Conservation (phyloP, 2,888 invertebrate genomes). For the Campaea margaritaria region DNA sequence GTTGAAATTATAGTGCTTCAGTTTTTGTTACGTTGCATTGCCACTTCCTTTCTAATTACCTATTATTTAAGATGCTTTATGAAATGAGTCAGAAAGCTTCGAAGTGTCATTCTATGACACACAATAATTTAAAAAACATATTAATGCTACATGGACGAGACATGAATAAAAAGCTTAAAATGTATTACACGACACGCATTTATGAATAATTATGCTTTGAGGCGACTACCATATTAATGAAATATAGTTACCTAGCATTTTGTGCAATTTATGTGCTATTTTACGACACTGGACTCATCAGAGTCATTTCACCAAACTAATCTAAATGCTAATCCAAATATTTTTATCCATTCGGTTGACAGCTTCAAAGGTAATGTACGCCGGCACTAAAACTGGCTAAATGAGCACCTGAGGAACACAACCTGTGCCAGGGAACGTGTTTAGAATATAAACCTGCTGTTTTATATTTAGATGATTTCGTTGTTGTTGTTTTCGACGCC, state of each 20-base stretch:
- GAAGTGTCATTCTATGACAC: too few species aligned
- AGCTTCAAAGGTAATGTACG: slow-evolving; percentile 26
- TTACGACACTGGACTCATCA: slow-evolving; percentile 1
- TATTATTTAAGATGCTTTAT: too few species aligned
- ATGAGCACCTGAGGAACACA: slow-evolving; percentile 31
- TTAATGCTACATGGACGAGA: too few species aligned
- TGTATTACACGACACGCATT: too few species aligned
- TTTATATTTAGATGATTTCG: slow-evolving; percentile 26
- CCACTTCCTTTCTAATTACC: too few species aligned
- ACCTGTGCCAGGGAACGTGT: slow-evolving; percentile 25
- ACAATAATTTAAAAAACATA: too few species aligned
- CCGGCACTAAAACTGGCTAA: slow-evolving; percentile 25
- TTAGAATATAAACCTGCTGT: slow-evolving; percentile 25
- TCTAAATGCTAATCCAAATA: slow-evolving; percentile 21
- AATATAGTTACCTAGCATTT: not conserved
- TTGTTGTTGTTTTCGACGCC: slow-evolving; percentile 20
- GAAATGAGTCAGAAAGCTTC: too few species aligned
- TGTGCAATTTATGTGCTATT: slow-evolving; percentile 1
- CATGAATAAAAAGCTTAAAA: too few species aligned
- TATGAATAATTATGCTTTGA: not conserved
- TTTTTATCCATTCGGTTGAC: slow-evolving; percentile 27
- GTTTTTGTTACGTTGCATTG: too few species aligned
- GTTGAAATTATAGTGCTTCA: too few species aligned
- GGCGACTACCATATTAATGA: not conserved
- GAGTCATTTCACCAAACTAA: slow-evolving; percentile 11